Base-by-base conservation (phyloP, 2,797 vertebrate species). In the Danio jaintianensis region DNA sequence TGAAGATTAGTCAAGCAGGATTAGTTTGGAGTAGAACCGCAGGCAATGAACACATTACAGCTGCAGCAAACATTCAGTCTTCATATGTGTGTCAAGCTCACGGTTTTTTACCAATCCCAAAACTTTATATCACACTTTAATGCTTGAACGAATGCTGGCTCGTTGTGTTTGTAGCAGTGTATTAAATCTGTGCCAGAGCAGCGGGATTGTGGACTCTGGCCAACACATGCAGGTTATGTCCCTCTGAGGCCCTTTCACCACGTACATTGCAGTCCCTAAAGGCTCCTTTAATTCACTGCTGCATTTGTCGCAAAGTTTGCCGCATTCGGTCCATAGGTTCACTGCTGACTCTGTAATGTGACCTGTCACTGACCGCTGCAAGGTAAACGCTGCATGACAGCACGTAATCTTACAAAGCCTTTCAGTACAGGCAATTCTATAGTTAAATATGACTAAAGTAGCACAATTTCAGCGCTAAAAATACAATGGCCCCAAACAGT, bases 1-100 rank as follows among this genome's bases (percentile, higher is more conserved):
- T 92, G 88, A 85, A 92, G 84, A 92, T 93, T 88, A 90, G 91
- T 91, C 89, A 79, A 83, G 79, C 45, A 29, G 22, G 68, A 92
- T 93, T 89, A 92, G 83, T 50, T 5, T 68, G 75, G 84, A 85
- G 86, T 72, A 59, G 77, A 84, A 82, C 85, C 75, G 89, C 89
- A 89, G 88, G 88, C 89, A 89, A 87, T 87, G 88, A 88, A 82
- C 78, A 85, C 88, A 87, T 84, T 90, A 88, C 88, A 88, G 89
- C 91, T 86, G 91, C 89, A 86, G 74, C 88, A 90, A 93, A 85
- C 89, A 89, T 79, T 81, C 48, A 69, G 75, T 74, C 77, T 81
- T 63, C 40, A 52, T 5, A 64, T 36, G 64, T 74, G 52, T 69
- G 50, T 43, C 50, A 67, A 55, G 29, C 18, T 48, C 11, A 38